Conservation (phyloP, 2,113 vertebrate species). For the Bos indicus region DNA sequence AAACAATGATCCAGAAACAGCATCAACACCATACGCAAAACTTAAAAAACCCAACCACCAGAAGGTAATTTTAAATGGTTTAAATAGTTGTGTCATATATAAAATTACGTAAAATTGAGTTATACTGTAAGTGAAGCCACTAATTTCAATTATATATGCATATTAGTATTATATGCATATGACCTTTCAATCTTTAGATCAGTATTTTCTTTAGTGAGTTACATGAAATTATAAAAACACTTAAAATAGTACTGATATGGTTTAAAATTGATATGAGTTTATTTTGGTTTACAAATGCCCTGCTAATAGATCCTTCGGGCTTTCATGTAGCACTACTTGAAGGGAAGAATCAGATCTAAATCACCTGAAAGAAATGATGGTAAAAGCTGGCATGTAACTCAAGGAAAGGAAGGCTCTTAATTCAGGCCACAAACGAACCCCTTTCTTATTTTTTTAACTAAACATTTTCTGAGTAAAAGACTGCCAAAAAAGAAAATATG, state of each 20-base stretch:
- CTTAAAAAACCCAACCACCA: constrained; percentile 63
- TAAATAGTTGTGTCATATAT: constrained; percentile 23
- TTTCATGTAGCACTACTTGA: background rate
- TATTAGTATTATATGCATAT: background rate
- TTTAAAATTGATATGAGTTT: background rate
- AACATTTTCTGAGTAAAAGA: background rate
- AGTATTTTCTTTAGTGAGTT: background rate
- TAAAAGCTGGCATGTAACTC: background rate
- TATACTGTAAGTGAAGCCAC: background rate
- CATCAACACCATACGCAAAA: constrained; percentile 64
- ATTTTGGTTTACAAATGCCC: background rate
- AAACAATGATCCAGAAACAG: constrained; percentile 77
- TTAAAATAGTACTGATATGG: background rate
- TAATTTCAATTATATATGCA: background rate
- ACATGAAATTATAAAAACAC: background rate
- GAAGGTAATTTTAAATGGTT: constrained; percentile 48
- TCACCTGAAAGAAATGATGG: background rate
- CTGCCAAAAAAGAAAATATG: background rate
- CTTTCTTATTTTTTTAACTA: background rate
- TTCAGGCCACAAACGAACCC: background rate
- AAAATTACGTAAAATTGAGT: background rate
- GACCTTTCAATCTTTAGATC: background rate
- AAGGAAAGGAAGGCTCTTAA: background rate
- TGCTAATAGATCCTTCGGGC: background rate
- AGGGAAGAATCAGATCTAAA: background rate